Evolutionary conservation across 2,888 invertebrate species (phyloP).

Genomic region (Lumbricus terrestris): DNA sequence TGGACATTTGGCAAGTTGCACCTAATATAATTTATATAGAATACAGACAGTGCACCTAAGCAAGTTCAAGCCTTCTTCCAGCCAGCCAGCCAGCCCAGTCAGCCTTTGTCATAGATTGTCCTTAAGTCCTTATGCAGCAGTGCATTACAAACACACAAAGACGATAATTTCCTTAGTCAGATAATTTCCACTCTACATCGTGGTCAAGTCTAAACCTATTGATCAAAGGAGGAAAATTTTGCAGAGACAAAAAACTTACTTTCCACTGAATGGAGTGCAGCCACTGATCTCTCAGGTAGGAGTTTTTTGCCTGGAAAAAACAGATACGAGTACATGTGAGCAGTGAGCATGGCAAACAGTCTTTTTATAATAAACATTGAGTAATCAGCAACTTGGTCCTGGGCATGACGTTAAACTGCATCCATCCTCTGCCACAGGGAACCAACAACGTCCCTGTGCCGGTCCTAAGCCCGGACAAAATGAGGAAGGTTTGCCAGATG

Average conservation of each 20-base stretch:
- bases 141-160: no score
- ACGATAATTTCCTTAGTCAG: no score
- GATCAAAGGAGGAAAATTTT: background rate
- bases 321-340: background rate
- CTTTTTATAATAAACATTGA: background rate
- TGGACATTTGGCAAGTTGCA: background rate
- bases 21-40: no score
- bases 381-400: no score
- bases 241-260: slow-evolving; percentile 62
- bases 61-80: background rate
- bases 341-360: background rate
- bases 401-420: no score
- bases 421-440: no score
- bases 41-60: background rate
- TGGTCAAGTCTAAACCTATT: background rate
- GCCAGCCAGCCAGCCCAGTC: background rate
- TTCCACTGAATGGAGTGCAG: slow-evolving; percentile 76
- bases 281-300: slow-evolving; percentile 79
- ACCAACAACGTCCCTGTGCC: no score
- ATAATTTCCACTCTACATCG: background rate
- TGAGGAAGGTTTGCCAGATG: no score
- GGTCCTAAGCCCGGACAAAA: no score
- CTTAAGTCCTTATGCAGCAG: no score
- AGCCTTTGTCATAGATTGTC: no score
- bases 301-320: slow-evolving; percentile 70